A percentile compares a stretch with the other conserved stretches of the same genome.
These are phyloP conservation scores for Etheostoma perlongum DNA, from an alignment of 2,797 vertebrate species.

Conservation along the genomic window DNA sequence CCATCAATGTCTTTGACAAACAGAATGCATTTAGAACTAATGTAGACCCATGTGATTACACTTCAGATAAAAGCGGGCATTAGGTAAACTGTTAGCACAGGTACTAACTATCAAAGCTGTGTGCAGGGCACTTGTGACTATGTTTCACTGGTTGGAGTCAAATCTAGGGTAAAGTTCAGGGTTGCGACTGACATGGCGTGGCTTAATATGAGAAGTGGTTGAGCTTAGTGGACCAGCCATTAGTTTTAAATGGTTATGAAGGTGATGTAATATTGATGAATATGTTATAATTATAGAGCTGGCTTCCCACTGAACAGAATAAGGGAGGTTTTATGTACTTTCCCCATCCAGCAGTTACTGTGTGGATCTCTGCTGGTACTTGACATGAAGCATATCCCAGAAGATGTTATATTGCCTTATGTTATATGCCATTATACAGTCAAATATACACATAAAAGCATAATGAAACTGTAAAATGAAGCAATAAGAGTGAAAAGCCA, in stretches of 20 bases:
- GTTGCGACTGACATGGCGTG: constrained; percentile 27
- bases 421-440: constrained; percentile 42
- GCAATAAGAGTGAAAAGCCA: constrained; percentile 72
- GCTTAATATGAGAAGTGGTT: constrained; percentile 31
- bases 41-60: constrained; percentile 50
- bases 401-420: constrained; percentile 73
- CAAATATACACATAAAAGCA: constrained; percentile 53
- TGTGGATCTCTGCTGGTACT: constrained; percentile 53
- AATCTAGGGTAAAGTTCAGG: constrained; percentile 45
- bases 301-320: constrained; percentile 52
- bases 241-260: constrained; percentile 50
- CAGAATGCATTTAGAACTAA: constrained; percentile 55
- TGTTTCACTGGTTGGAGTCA: constrained; percentile 51
- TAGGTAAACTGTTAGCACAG: constrained; percentile 77
- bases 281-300: constrained; percentile 36
- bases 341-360: constrained; percentile 45
- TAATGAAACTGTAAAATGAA: constrained; percentile 72
- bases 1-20: constrained; percentile 39
- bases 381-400: constrained; percentile 72
- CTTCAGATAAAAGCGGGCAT: constrained; percentile 77
- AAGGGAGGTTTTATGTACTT: constrained; percentile 46
- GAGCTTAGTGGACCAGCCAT: constrained; percentile 43
- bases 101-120: constrained; percentile 63
- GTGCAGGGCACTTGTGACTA: constrained; percentile 55
- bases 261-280: constrained; percentile 59